A percentile compares a stretch with the other conserved stretches of the same genome.
These are phyloP conservation scores for Clarias platycephalus DNA, from an alignment of 2,797 vertebrate genomes.

Conservation along the genomic window DNA sequence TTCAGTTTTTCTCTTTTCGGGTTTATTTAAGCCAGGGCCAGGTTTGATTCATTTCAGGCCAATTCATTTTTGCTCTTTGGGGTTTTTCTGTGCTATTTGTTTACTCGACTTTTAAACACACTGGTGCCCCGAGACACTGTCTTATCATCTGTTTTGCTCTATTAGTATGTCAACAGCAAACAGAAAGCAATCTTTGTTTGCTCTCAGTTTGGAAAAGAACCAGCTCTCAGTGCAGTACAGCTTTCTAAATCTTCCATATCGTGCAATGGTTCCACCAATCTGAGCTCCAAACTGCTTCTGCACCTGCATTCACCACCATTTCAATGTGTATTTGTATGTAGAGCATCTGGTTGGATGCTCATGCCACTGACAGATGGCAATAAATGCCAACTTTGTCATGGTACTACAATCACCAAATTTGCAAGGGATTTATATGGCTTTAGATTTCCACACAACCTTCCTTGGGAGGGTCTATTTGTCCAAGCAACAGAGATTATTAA, in stretches of 20 bases:
- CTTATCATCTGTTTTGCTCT: background rate
- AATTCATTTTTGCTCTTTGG: background rate
- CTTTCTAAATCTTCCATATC: background rate
- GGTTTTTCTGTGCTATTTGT: background rate
- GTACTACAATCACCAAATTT: background rate
- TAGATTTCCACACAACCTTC: background rate
- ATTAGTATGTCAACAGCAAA: constrained; percentile 5
- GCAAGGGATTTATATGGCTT: background rate
- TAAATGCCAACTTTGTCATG: background rate
- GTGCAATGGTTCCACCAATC: background rate
- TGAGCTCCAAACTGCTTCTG: background rate
- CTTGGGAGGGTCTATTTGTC: background rate
- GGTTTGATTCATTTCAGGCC: background rate
- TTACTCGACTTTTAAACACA: background rate
- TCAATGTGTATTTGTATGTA: background rate
- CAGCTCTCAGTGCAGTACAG: background rate
- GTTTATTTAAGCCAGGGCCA: background rate
- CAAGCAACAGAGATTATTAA: background rate
- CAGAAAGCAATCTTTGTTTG: background rate
- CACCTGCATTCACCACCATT: background rate
- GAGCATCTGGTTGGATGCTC: background rate
- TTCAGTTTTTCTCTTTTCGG: background rate
- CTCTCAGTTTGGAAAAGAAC: background rate
- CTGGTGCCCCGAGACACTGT: background rate
- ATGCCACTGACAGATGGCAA: background rate